A percentile compares a stretch with the other conserved stretches of the same genome.
These are phyloP conservation scores for Hydrolagus colliei DNA, from an alignment of 2,797 vertebrate species.

Conservation along the genomic window DNA sequence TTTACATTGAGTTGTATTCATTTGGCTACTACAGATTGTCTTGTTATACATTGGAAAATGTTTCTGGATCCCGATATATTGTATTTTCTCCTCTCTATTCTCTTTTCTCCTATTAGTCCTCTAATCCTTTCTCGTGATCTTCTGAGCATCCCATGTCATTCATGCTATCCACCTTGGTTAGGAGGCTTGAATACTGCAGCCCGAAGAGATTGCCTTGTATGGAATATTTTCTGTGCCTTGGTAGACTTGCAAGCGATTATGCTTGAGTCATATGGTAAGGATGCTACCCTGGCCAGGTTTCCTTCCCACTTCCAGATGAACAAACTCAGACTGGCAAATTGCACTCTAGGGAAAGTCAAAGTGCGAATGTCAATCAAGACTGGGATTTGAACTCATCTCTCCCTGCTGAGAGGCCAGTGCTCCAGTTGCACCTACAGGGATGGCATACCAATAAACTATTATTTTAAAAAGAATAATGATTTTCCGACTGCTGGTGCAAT, in stretches of 20 bases:
- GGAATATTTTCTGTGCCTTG: too few species aligned
- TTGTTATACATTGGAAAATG: background rate
- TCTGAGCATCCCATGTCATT: background rate
- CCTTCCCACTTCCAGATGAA: slow-evolving; percentile 8
- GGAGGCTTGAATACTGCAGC: background rate
- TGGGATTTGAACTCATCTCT: slow-evolving; percentile 1
- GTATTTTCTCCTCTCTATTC: background rate
- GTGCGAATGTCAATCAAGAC: slow-evolving; percentile 18
- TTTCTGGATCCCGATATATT: background rate
- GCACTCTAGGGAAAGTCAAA: slow-evolving; percentile 11
- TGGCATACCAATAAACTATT: slow-evolving; percentile 30
- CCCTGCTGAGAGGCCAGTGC: slow-evolving; percentile 6
- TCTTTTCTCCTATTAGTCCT: background rate
- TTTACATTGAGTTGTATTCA: too few species aligned
- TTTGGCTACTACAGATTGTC: background rate
- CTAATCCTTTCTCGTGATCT: background rate
- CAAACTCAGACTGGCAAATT: slow-evolving; percentile 28
- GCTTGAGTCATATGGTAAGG: slow-evolving; percentile 6
- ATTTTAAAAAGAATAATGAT: slow-evolving; percentile 30
- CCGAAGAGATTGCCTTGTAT: background rate
- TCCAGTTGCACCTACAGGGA: background rate
- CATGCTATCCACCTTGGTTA: background rate
- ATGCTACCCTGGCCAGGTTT: slow-evolving; percentile 8
- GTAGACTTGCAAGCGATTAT: slow-evolving; percentile 11
- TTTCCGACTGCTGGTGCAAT: background rate